Evolutionary conservation across 2,113 vertebrate species (phyloP).

Genomic region (Brevimyrus niger): DNA sequence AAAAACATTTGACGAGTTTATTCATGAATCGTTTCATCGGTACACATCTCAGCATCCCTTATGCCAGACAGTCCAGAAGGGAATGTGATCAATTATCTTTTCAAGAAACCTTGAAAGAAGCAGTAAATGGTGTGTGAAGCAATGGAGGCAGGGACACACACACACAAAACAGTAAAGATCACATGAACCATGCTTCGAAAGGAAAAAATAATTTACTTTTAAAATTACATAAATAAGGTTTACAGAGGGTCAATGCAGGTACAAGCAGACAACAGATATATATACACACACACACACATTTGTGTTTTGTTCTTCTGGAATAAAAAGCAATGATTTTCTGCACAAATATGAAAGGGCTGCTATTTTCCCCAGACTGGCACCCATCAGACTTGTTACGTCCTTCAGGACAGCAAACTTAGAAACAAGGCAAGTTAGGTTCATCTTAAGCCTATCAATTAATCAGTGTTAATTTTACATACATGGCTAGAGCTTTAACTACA

Average conservation of each 20-base stretch:
- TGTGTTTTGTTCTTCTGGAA: neutral
- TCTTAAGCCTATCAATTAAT: conserved; percentile 9
- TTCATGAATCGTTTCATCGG: neutral
- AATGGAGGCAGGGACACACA: neutral
- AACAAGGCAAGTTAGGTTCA: neutral
- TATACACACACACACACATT: conserved; percentile 14
- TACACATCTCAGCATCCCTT: neutral
- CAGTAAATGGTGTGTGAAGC: neutral
- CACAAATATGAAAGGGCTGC: neutral
- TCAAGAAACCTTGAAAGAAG: neutral
- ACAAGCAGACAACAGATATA: conserved; percentile 20
- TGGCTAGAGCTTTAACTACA: neutral
- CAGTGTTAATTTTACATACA: conserved; percentile 14
- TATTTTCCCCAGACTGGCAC: neutral
- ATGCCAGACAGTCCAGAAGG: neutral
- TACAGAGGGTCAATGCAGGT: conserved; percentile 18
- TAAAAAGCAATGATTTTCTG: conserved; percentile 1
- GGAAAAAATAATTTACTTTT: conserved; percentile 31
- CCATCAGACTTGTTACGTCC: neutral
- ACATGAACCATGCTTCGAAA: neutral
- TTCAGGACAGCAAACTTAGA: neutral
- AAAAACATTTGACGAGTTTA: neutral
- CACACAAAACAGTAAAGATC: neutral
- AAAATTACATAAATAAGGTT: conserved; percentile 30
- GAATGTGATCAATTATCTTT: neutral